phyloP scores from a whole-genome alignment of 2,113 vertebrate species.

The Gobiocypris rarus region DNA sequence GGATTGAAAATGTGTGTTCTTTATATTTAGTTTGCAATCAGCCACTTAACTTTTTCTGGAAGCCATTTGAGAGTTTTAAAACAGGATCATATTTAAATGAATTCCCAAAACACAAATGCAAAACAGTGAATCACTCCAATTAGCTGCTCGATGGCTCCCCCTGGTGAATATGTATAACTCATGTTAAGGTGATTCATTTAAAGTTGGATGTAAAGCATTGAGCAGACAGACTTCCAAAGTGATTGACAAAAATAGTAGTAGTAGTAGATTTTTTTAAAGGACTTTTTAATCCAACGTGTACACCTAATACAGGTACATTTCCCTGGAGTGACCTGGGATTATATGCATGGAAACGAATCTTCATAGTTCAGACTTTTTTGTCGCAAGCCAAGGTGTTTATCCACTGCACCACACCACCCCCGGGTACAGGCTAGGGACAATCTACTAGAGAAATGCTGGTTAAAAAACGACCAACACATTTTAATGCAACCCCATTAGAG shows the following conservation, averaged over 20 bases:
- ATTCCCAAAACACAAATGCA: background rate
- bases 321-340: background rate
- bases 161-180: conserved; percentile 33
- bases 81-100: background rate
- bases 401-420: background rate
- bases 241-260: background rate
- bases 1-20: background rate
- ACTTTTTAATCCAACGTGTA: background rate
- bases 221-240: background rate
- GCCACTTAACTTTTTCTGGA: conserved; percentile 15
- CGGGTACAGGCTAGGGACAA: background rate
- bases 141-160: conserved; percentile 31
- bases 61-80: conserved; percentile 25
- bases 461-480: background rate
- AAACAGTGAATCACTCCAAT: background rate
- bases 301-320: background rate
- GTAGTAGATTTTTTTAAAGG: background rate
- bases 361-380: background rate
- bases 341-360: background rate
- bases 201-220: background rate
- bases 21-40: conserved; percentile 20
- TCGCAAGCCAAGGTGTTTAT: background rate
- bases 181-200: background rate
- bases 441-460: background rate
- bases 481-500: background rate